Conservation (phyloP, 1,140 invertebrate genomes). For the Aphaenogaster ashmeadi region DNA sequence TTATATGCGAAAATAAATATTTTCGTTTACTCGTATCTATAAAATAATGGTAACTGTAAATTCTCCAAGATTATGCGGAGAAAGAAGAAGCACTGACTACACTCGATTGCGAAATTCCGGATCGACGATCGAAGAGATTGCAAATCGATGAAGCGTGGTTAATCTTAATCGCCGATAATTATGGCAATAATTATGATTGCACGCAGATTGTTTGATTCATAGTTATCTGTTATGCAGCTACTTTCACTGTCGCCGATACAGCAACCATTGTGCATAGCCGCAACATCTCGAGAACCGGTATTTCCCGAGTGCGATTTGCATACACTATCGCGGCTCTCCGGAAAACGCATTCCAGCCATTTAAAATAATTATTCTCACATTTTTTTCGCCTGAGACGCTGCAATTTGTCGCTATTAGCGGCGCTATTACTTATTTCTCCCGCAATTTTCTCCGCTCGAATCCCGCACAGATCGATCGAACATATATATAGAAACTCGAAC, state of each 20-base stretch:
- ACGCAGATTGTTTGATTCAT: neutral
- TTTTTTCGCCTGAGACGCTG: slow-evolving; percentile 4
- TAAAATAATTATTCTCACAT: slow-evolving; percentile 53
- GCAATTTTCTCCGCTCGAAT: neutral
- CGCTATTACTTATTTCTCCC: slow-evolving; percentile 27
- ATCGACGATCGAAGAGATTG: slow-evolving; percentile 24
- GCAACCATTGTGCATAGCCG: slow-evolving; percentile 10
- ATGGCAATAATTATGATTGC: slow-evolving; percentile 29
- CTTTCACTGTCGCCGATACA: slow-evolving; percentile 45
- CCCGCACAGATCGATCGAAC: slow-evolving; percentile 1
- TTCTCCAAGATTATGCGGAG: neutral
- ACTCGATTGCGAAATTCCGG: slow-evolving; percentile 24
- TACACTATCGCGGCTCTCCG: slow-evolving; percentile 35
- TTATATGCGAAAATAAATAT: neutral
- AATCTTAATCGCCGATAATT: slow-evolving; percentile 43
- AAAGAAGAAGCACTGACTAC: neutral
- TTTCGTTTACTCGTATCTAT: neutral
- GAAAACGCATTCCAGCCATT: slow-evolving; percentile 25
- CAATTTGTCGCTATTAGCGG: slow-evolving; percentile 51
- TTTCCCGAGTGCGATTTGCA: slow-evolving; percentile 39
- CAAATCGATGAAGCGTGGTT: slow-evolving; percentile 42
- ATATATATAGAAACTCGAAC: slow-evolving; percentile 2
- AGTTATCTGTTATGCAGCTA: slow-evolving; percentile 20
- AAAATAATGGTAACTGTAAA: neutral
- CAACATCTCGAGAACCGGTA: slow-evolving; percentile 27